These are phyloP conservation scores for Odontothrips loti DNA, from an alignment of 2,888 invertebrate species.

Conservation along the genomic window DNA sequence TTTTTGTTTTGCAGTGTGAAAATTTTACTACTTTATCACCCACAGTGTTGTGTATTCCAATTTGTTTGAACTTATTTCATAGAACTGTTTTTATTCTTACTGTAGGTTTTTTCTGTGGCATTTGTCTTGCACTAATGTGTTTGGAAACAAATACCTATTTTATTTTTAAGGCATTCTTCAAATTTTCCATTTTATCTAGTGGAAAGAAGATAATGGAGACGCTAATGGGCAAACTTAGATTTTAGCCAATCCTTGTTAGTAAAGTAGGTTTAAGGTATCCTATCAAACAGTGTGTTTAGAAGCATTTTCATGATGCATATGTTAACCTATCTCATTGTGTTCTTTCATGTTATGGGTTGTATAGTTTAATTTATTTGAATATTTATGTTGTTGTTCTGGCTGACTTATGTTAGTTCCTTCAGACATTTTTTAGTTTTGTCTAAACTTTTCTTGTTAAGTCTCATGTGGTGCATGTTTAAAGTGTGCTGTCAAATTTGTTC, in stretches of 20 bases:
- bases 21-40: too few species aligned
- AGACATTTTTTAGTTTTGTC: not conserved
- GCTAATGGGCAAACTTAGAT: not conserved
- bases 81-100: not conserved
- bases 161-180: not conserved
- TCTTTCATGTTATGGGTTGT: constrained; percentile 8
- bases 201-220: not conserved
- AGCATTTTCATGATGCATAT: not conserved
- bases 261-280: not conserved
- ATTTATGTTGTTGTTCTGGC: constrained; percentile 15
- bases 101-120: not conserved
- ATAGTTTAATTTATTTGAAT: constrained; percentile 11
- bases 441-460: not conserved
- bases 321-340: not conserved
- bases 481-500: not conserved
- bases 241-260: not conserved
- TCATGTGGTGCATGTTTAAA: too few species aligned
- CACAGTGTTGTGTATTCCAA: too few species aligned
- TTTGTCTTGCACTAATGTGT: not conserved
- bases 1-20: too few species aligned
- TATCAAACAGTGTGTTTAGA: not conserved
- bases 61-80: not conserved
- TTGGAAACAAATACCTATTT: not conserved
- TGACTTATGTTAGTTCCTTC: not conserved
- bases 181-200: not conserved